Conservation (phyloP, 1,140 invertebrate genomes). For the Plutomurus gul region DNA sequence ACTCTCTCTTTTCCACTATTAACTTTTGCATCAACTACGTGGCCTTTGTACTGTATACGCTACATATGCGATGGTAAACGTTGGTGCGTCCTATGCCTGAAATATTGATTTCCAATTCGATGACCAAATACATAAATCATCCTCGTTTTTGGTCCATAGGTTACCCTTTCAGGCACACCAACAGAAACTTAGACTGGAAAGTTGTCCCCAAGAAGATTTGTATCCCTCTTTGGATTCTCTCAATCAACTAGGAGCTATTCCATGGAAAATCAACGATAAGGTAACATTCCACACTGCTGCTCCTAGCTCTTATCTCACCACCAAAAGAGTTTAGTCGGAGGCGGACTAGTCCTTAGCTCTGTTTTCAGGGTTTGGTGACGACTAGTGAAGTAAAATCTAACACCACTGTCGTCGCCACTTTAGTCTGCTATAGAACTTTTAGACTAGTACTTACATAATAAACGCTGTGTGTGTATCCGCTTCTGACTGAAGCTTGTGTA, state of each 20-base stretch:
- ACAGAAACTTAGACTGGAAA: slow-evolving; percentile 67
- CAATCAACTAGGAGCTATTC: slow-evolving; percentile 84
- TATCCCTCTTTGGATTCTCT: slow-evolving; percentile 86
- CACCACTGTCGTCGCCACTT: slow-evolving; percentile 10
- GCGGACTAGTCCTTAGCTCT: not conserved
- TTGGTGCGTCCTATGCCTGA: not conserved
- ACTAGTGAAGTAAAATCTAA: not conserved
- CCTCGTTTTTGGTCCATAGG: slow-evolving; percentile 54
- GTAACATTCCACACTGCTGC: slow-evolving; percentile 57
- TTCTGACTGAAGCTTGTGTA: slow-evolving; percentile 8
- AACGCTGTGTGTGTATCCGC: not conserved
- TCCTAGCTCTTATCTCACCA: not conserved
- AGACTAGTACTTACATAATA: not conserved
- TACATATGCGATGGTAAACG: not conserved
- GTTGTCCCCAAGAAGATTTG: slow-evolving; percentile 65
- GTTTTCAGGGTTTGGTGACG: not conserved
- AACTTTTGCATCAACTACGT: not conserved
- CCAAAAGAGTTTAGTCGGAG: not conserved
- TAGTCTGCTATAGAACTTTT: not conserved
- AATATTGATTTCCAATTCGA: slow-evolving; percentile 33
- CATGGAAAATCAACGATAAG: slow-evolving; percentile 86
- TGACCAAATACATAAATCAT: slow-evolving; percentile 31
- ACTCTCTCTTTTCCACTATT: slow-evolving; percentile 39
- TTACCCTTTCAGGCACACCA: slow-evolving; percentile 62
- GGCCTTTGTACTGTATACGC: not conserved